Evolutionary conservation across 2,797 vertebrate species (phyloP).

Genomic region (Coregonus ussuriensis): DNA sequence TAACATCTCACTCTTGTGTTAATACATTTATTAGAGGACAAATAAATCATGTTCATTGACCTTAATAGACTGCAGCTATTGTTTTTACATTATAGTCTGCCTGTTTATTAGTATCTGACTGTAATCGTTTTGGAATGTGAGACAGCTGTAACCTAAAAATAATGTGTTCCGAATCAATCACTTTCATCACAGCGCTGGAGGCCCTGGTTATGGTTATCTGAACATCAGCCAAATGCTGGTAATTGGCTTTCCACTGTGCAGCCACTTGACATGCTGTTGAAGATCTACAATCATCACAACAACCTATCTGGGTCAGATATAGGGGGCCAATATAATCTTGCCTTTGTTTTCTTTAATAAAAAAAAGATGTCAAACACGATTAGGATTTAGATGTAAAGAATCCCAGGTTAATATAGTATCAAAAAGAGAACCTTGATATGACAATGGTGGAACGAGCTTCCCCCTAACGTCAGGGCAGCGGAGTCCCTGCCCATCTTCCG

Average conservation of each 20-base stretch:
- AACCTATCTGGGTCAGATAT: slow-evolving; percentile 51
- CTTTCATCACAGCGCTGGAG: slow-evolving; percentile 31
- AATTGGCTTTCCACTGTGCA: slow-evolving; percentile 38
- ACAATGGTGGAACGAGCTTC: too few relatives aligned
- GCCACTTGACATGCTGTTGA: slow-evolving; percentile 47
- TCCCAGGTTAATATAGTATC: slow-evolving; percentile 17
- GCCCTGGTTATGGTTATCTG: slow-evolving; percentile 42
- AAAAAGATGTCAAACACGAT: slow-evolving; percentile 57
- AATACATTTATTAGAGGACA: slow-evolving; percentile 48
- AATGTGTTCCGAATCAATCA: slow-evolving; percentile 39
- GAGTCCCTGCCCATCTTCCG: too few relatives aligned
- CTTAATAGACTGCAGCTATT: slow-evolving; percentile 53
- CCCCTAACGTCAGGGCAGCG: too few relatives aligned
- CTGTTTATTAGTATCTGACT: slow-evolving; percentile 32
- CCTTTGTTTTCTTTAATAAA: slow-evolving; percentile 39
- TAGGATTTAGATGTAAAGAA: slow-evolving; percentile 22
- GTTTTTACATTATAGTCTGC: slow-evolving; percentile 24
- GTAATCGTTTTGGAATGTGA: slow-evolving; percentile 45
- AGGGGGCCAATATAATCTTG: slow-evolving; percentile 29
- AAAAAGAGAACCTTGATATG: too few relatives aligned
- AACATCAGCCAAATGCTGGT: slow-evolving; percentile 43
- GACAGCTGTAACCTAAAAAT: slow-evolving; percentile 39
- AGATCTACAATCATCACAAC: slow-evolving; percentile 54
- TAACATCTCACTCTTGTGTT: slow-evolving; percentile 45
- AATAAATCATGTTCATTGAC: slow-evolving; percentile 41